Base-by-base conservation (phyloP, 2,113 vertebrate genomes). In the Grus americana region DNA sequence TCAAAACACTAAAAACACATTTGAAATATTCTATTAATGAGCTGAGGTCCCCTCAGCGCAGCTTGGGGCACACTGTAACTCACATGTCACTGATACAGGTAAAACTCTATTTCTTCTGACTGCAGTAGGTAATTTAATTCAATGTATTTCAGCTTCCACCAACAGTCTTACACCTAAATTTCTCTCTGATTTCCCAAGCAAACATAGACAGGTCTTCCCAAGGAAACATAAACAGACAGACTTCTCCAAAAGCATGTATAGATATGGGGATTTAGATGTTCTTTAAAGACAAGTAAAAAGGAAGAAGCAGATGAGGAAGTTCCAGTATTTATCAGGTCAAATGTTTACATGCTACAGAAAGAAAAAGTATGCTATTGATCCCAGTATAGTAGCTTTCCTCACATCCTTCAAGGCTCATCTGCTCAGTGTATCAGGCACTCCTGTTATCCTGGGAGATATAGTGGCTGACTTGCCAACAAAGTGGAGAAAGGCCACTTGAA, bases 401-500 rank as follows among this genome's bases (percentile, higher is more conserved):
- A 95, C 87, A 71, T 83, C 74, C 85, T 96, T 97, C 74, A 93
- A 75, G 86, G 58, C 44, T 49, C 67, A 91, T 95, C 93, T 97
- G 97, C 61, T 90, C 83, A 95, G 62, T 93, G 82, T 94, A 89
- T 83, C 79, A 92, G 73, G 78, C 90, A 94, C 93, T 74, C 22
- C 59, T 71, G 22, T 83, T 94, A 94, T 95, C 95, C 76, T 57
- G 79, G 63, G 71, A 91, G 75, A 92, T 84, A 95, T 12, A 95
- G 84, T 19, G 88, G 52, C 90, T 93, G 82, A 97, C 92, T 44
- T 78, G 91, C 38, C 84, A 92, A 92, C 76, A 19, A 94, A 94
- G 94, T 95, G 95, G 55, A 97, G 97, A 98, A 97, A 97, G 92
- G 83, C 86, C 83, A 92, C 96, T 96, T 95, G 88, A 96, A 91